Percentiles rank a stretch among this genome's conserved stretches.
Conservation (phyloP, 2,888 invertebrate genomes). For the Drosophila cyrtoloma region DNA sequence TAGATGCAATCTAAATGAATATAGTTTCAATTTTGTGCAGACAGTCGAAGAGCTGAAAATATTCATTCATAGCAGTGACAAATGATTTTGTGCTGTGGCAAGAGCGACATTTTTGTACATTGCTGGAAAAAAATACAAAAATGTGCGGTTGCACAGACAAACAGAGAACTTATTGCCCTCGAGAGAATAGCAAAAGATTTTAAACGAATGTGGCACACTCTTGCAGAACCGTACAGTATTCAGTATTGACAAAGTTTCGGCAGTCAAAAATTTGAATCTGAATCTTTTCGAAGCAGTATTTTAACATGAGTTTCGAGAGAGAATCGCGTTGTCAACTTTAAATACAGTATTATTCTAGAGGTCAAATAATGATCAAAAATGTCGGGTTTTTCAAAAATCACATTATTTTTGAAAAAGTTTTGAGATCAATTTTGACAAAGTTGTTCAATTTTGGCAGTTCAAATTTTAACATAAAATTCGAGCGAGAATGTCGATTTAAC, state of each 20-base stretch:
- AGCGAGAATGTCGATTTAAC: neutral
- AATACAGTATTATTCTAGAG: neutral
- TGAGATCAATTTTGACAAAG: too few relatives aligned
- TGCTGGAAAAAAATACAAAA: conserved; percentile 25
- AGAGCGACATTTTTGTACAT: conserved; percentile 35
- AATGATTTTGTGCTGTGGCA: conserved; percentile 57
- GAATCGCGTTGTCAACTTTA: neutral
- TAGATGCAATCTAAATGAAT: conserved; percentile 8
- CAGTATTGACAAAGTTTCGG: neutral
- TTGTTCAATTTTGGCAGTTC: neutral
- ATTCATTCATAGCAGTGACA: conserved; percentile 49
- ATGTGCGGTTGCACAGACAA: conserved; percentile 22
- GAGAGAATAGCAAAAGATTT: neutral
- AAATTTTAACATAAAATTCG: neutral
- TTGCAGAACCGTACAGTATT: neutral
- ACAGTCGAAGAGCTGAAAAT: conserved; percentile 14
- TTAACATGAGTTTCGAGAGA: neutral
- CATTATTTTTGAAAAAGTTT: neutral
- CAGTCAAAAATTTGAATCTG: neutral
- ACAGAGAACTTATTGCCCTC: conserved; percentile 34
- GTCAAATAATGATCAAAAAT: neutral
- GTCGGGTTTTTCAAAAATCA: neutral
- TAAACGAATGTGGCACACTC: neutral
- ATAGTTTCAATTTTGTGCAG: conserved; percentile 5
- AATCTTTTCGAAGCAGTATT: neutral